Evolutionary conservation across 2,888 invertebrate species (phyloP).

Genomic region (Kuschelorhynchus macadamiae): DNA sequence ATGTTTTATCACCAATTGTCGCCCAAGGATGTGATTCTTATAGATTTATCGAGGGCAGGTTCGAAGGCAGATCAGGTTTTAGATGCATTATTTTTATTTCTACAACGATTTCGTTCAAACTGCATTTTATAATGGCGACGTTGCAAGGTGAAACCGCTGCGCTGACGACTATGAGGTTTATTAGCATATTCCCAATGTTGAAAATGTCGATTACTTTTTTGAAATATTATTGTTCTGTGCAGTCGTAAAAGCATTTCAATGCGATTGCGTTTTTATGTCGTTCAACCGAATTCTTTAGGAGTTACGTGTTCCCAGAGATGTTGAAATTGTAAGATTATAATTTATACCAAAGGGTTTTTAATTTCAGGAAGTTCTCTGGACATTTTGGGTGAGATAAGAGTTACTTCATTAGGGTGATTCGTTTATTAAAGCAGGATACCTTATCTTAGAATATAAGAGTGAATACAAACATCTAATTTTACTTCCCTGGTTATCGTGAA

Average conservation of each 20-base stretch:
- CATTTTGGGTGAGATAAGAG: no score
- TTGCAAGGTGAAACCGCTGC: not conserved
- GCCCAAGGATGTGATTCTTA: slow-evolving; percentile 32
- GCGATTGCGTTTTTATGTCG: not conserved
- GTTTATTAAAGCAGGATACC: no score
- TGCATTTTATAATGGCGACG: not conserved
- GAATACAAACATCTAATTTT: no score
- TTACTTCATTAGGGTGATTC: no score
- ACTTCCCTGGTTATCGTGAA: no score
- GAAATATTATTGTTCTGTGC: not conserved
- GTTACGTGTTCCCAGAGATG: no score
- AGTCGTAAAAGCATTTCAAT: not conserved
- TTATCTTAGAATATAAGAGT: no score
- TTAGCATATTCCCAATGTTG: not conserved
- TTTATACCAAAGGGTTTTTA: no score
- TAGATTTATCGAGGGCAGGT: slow-evolving; percentile 46
- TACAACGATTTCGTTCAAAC: not conserved
- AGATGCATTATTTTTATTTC: slow-evolving; percentile 20
- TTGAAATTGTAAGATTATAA: no score
- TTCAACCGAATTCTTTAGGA: no score
- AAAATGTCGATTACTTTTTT: not conserved
- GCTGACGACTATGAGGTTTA: no score
- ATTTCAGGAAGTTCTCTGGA: no score
- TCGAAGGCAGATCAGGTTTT: slow-evolving; percentile 36
- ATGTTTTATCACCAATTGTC: slow-evolving; percentile 34